Percentiles rank a stretch among this genome's conserved stretches.
Evolutionary conservation across 2,888 invertebrate species (phyloP).

Genomic region (Himalopsyche japonica): DNA sequence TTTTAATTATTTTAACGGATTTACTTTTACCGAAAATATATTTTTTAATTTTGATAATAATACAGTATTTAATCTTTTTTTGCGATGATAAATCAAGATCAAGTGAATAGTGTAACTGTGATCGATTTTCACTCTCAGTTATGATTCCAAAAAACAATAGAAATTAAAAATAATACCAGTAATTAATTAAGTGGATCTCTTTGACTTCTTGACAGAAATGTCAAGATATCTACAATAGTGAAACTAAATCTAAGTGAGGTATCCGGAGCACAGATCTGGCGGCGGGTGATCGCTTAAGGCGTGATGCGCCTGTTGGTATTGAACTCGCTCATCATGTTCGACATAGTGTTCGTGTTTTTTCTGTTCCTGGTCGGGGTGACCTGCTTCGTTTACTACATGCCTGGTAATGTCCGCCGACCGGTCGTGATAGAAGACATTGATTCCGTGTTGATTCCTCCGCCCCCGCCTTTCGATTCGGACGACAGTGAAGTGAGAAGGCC

Average conservation of each 20-base stretch:
- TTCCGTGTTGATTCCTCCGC: slow-evolving; percentile 58
- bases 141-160: no score
- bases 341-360: slow-evolving; percentile 85
- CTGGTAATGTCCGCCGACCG: slow-evolving; percentile 59
- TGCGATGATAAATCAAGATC: no score
- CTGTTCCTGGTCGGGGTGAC: slow-evolving; percentile 82
- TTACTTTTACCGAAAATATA: no score
- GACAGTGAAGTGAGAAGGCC: slow-evolving; percentile 41
- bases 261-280: slow-evolving; percentile 18
- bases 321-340: slow-evolving; percentile 86
- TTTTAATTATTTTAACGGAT: no score
- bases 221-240: neutral
- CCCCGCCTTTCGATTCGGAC: slow-evolving; percentile 55
- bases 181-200: no score
- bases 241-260: slow-evolving; percentile 5
- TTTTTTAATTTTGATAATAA: no score
- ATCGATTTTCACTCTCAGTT: no score
- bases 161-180: no score
- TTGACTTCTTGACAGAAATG: neutral
- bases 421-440: slow-evolving; percentile 45
- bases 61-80: no score
- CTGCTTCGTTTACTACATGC: slow-evolving; percentile 81
- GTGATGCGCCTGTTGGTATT: slow-evolving; percentile 85
- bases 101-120: no score
- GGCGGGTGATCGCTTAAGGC: slow-evolving; percentile 41